These are phyloP conservation scores for Amblyraja radiata DNA, from an alignment of 2,797 vertebrate species.

Conservation along the genomic window DNA sequence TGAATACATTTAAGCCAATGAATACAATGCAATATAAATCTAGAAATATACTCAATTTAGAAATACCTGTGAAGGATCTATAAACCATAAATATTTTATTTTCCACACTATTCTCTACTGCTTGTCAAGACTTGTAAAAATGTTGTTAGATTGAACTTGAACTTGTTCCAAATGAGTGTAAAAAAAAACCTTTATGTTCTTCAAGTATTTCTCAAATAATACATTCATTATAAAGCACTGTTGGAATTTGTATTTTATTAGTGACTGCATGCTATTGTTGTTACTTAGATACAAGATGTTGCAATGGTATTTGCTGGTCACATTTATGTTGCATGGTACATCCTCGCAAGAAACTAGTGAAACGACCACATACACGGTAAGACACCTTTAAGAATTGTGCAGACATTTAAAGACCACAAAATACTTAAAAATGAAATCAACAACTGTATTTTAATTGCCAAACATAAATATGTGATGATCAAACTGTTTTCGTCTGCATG, in stretches of 20 bases:
- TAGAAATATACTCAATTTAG: neutral
- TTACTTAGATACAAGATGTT: slow-evolving; percentile 34
- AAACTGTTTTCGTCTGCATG: neutral
- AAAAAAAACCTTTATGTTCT: neutral
- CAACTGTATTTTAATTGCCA: too few species aligned
- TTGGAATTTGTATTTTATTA: neutral
- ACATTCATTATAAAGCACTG: neutral
- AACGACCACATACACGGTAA: slow-evolving; percentile 86
- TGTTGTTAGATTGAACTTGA: slow-evolving; percentile 26
- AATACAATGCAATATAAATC: neutral
- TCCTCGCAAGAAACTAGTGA: slow-evolving; percentile 78
- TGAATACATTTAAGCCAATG: neutral
- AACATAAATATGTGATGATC: neutral
- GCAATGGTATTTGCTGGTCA: slow-evolving; percentile 32
- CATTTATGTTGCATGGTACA: slow-evolving; percentile 58
- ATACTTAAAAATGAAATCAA: neutral
- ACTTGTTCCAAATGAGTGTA: slow-evolving; percentile 26
- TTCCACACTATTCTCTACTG: neutral
- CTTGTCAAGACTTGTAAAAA: slow-evolving; percentile 27
- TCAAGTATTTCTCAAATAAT: neutral
- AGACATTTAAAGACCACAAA: neutral
- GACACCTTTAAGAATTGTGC: slow-evolving; percentile 44
- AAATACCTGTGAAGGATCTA: neutral
- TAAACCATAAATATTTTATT: neutral
- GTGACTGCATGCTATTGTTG: neutral